Evolutionary conservation across 2,797 vertebrate genomes (phyloP).

Genomic region (Tauraco hartlaubi): DNA sequence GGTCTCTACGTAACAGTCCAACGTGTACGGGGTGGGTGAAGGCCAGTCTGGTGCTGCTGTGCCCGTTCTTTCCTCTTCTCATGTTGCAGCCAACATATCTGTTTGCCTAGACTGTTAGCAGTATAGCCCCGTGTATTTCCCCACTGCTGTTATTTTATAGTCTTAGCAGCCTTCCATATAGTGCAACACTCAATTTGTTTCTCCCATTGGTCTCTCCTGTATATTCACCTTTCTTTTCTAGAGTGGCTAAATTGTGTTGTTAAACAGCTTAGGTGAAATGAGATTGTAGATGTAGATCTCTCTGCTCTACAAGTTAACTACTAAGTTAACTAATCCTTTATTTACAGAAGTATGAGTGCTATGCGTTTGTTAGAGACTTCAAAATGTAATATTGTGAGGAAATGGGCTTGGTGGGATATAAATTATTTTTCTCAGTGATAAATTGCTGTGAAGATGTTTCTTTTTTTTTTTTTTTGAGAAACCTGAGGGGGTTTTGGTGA

Average conservation of each 20-base stretch:
- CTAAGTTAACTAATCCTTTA: neutral
- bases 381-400: neutral
- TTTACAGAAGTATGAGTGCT: neutral
- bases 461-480: neutral
- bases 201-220: neutral
- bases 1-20: fast-evolving
- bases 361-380: neutral
- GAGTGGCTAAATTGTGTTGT: neutral
- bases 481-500: neutral
- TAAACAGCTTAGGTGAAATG: neutral
- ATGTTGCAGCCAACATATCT: neutral
- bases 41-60: fast-evolving
- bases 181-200: neutral
- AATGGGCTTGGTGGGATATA: neutral
- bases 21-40: neutral
- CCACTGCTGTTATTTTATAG: neutral
- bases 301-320: neutral
- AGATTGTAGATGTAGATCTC: neutral
- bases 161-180: neutral
- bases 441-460: neutral
- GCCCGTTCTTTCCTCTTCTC: neutral
- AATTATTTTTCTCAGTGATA: neutral
- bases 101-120: neutral
- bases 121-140: neutral
- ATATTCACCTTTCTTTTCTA: neutral